Evolutionary conservation across 53 echinoderm and acorn worm genomes (phyloP), one percentile per base, ranked within the genome.

Genomic region (Astropecten irregularis): DNA sequence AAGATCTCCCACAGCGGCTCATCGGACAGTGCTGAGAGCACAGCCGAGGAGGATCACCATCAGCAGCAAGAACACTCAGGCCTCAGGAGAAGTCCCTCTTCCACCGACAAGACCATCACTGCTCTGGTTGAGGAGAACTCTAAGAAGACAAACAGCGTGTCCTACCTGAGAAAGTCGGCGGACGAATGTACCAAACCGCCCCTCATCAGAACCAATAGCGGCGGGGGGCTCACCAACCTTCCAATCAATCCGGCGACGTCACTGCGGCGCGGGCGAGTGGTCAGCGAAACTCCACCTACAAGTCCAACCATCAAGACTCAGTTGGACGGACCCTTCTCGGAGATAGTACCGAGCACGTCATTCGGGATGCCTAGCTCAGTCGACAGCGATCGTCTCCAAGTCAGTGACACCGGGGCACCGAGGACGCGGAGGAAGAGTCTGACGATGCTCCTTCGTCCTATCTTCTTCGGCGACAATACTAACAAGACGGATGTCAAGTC

Each of bases 381-480:
- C 13, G 63, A 65, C 6, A 40, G 42, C 21, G 63, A 81, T 1
- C 61, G 28, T 26, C 66, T 74, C 1, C 74, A 74, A 23, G 55
- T 74, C 38, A 14, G n/a, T 4, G 58, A 74, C 10, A 11, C 38
- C 1, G 53, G 53, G 2, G 39, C 81, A 15, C 79, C 86, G 9
- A 83, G 83, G 49, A 66, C 77, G 2, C 48, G 93, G 2, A 69
- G 93, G 44, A 93, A 91, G 32, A 93, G 93, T 53, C 76, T 90
- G 40, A 90, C 90, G 16, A 84, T 87, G 51, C 88, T 93, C 4
- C 87, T 93, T 9, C 85, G 93, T 26, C 83, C 89, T 18, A 71
- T 71, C 5, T 70, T 77, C 21, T 46, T 76, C 32, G 53, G 68
- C 7, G 71, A 85, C 2, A 39, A 51, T 33, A 61, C 48, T 20